These are phyloP conservation scores for Phacellophora camtschatica DNA, from an alignment of 30 jellyfish, hydroid and myxozoan species.

Conservation along the genomic window DNA sequence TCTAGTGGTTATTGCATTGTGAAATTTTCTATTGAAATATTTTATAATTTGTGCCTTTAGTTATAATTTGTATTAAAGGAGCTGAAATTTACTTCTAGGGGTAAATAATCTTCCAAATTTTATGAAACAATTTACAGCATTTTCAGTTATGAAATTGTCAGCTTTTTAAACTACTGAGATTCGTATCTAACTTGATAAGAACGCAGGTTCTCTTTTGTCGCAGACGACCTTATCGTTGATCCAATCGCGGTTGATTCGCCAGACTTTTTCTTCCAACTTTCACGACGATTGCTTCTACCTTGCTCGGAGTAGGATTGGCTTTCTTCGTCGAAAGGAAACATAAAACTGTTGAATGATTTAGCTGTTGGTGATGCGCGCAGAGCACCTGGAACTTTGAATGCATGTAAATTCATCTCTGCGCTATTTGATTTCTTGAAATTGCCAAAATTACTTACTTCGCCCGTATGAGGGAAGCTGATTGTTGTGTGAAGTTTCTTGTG, in stretches of 20 bases:
- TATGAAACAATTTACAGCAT: too few relatives aligned
- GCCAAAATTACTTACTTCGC: constrained; percentile 35
- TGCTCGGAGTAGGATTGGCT: background rate
- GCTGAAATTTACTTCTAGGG: too few relatives aligned
- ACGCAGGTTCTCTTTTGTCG: background rate
- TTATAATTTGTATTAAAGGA: too few relatives aligned
- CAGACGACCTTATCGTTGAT: background rate
- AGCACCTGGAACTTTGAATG: constrained; percentile 59
- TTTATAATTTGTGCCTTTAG: too few relatives aligned
- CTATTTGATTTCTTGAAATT: constrained; percentile 20
- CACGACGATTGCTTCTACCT: background rate
- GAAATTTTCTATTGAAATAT: too few relatives aligned
- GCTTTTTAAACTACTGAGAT: too few relatives aligned
- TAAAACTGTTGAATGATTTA: constrained; percentile 41
- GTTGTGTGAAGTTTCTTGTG: too few relatives aligned
- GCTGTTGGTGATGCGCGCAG: constrained; percentile 66
- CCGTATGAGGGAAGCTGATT: constrained; percentile 40
- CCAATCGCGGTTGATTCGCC: background rate
- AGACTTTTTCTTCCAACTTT: background rate
- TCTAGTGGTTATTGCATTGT: too few relatives aligned
- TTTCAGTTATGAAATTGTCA: too few relatives aligned
- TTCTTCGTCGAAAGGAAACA: constrained; percentile 3
- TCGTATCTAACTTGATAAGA: constrained; percentile 16
- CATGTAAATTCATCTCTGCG: background rate
- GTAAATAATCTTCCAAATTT: too few relatives aligned